A percentile compares a stretch with the other conserved stretches of the same genome.
Conservation (phyloP, 1,140 invertebrate genomes). For the Drosophila trapezifrons region DNA sequence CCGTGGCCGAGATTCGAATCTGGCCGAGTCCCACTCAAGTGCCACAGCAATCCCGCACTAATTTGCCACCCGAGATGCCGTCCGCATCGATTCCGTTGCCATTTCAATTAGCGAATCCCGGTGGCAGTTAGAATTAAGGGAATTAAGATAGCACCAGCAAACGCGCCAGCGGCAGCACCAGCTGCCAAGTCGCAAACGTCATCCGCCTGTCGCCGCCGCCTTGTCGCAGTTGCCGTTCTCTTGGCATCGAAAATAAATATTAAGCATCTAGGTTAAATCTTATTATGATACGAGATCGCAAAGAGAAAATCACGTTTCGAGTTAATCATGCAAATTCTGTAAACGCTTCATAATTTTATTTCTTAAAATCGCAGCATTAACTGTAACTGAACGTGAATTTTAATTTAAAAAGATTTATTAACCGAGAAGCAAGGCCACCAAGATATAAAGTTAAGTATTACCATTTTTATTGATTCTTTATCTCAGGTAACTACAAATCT, state of each 20-base stretch:
- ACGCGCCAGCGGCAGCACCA: neutral
- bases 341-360: neutral
- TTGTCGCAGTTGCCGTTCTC: slow-evolving; percentile 52
- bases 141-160: slow-evolving; percentile 1
- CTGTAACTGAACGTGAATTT: neutral
- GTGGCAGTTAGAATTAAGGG: slow-evolving; percentile 58
- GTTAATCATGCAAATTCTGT: too few species aligned
- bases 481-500: neutral
- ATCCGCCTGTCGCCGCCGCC: slow-evolving; percentile 11
- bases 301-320: neutral
- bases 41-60: slow-evolving; percentile 47
- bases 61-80: slow-evolving; percentile 51
- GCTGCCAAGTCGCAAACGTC: slow-evolving; percentile 2
- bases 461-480: neutral
- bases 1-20: slow-evolving; percentile 50
- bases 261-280: neutral
- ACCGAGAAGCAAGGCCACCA: neutral
- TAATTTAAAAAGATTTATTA: neutral
- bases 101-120: slow-evolving; percentile 68
- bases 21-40: slow-evolving; percentile 47
- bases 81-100: slow-evolving; percentile 30
- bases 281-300: neutral
- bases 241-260: slow-evolving; percentile 28
- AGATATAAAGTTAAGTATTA: neutral
- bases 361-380: too few species aligned